Evolutionary conservation across 2,113 vertebrate species (phyloP), one percentile per base, ranked within the genome.

Genomic region (Cygnus atratus): DNA sequence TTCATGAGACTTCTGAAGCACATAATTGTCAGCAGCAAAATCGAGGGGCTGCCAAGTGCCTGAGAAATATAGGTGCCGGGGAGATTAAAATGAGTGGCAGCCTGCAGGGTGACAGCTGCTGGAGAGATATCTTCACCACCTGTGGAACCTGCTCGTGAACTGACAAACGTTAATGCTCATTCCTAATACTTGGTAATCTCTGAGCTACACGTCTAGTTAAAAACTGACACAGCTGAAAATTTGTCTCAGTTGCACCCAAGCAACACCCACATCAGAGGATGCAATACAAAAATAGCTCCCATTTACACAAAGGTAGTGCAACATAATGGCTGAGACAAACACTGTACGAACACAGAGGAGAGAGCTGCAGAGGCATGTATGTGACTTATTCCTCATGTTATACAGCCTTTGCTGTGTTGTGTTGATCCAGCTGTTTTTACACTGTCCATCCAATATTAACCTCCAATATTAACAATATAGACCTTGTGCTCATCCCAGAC

Each of bases 81-180:
- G 63, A 84, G 94, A 97, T 94, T 94, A 95, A 89, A 87, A 43
- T 76, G 84, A 95, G 87, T 92, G 84, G 67, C 93, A 93, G 81
- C 67, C 50, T 0, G 0, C 28, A 46, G 84, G 87, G 41, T 70
- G 87, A 63, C 89, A 89, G 91, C 89, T 82, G 89, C 94, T 62
- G 54, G 41, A 82, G 89, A 89, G 93, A 85, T 95, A 95, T 83
- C 91, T 92, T 87, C 58, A 75, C 18, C 81, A 88, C 94, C 87
- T 95, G 67, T 95, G 79, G 83, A 92, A 95, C 65, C 55, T 84
- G 68, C 65, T 94, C 65, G 70, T 2, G 6, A 72, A 68, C 58
- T 68, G 73, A 89, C 74, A 82, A 83, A 63, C 62, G n/a, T 87
- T 93, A 87, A 87, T 54, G 8, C 37, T 87, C 26, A 19, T 89